Base-by-base conservation (phyloP, 2,113 vertebrate genomes). In the Brachypodius melanocephalos region DNA sequence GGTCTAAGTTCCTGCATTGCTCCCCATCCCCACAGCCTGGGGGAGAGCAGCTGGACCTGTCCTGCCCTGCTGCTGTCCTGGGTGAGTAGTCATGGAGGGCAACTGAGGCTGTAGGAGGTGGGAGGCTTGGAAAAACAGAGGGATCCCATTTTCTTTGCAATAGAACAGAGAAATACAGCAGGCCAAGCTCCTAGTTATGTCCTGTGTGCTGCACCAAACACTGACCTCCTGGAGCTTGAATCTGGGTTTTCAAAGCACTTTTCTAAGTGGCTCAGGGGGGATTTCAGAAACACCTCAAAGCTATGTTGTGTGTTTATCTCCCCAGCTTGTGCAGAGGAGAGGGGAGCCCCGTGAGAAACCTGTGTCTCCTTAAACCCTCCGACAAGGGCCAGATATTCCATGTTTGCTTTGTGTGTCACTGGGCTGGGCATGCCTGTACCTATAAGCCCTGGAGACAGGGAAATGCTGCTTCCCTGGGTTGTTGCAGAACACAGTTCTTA, bases 351-450 rank as follows among this genome's bases (percentile, higher is more conserved):
- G 0, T 34, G 4, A 67, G 85, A 49, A 61, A 34, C 10, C 9
- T 0, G 0, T 1, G 0, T 17, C 2, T 32, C 6, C 2, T 52
- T 71, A 85, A 34, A 32, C 4, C 12, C 24, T 76, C 12, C 14
- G 28, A 7, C 8, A 45, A 8, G 28, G 26, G 19, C 28, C 26
- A 32, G 43, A 59, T 17, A 17, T 22, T 29, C 40, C 14, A 8
- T 1, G 0, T 66, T 78, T 58, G 25, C 51, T 46, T 62, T 28
- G 8, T 6, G 7, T 17, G 28, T n/a, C 3, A 1, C 5, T 40
- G 54, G 45, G 45, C 34, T 68, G 52, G 61, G 34, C 34, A 42
- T 19, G 16, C 49, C 46, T 43, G 20, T 32, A 25, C 12, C 48
- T 74, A 46, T 38, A 26, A 81, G 13, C 17, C 54, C 54, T 76